phyloP scores from a whole-genome alignment of 2,797 vertebrate genomes.

The Spinibarbus caldwelli region DNA sequence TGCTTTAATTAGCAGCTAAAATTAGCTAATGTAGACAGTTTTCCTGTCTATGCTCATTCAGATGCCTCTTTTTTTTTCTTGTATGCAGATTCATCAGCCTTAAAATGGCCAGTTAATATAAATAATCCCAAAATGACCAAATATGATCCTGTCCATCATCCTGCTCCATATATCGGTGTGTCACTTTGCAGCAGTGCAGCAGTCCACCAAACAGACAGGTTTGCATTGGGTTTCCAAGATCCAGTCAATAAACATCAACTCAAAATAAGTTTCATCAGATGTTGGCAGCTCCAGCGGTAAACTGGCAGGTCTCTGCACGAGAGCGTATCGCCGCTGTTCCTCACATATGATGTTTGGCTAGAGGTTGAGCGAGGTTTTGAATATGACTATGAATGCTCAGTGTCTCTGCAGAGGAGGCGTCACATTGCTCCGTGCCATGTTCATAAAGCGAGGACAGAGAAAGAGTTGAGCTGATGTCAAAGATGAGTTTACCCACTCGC shows the following conservation, averaged over 20 bases:
- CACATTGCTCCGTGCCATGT: background rate
- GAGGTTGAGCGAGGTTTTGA: slow-evolving; percentile 28
- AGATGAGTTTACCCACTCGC: slow-evolving; percentile 79
- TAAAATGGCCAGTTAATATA: background rate
- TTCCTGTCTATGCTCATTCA: background rate
- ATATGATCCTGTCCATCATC: background rate
- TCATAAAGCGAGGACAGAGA: slow-evolving; percentile 33
- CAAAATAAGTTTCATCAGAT: background rate
- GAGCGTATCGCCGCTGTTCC: background rate
- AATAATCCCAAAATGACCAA: background rate
- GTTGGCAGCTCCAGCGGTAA: background rate
- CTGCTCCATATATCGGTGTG: background rate
- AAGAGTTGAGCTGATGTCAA: slow-evolving; percentile 47
- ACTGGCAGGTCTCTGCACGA: background rate
- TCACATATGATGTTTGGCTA: background rate
- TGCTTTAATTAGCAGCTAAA: background rate
- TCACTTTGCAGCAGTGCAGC: background rate
- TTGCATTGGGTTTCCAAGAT: background rate
- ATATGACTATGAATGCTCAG: slow-evolving; percentile 37
- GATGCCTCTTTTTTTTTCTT: background rate
- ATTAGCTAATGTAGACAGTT: background rate
- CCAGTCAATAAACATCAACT: background rate
- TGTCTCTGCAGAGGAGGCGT: slow-evolving; percentile 22
- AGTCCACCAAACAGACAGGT: background rate
- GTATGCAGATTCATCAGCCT: background rate